phyloP scores from a whole-genome alignment of 2,888 invertebrate genomes.

The Agrotis segetum region DNA sequence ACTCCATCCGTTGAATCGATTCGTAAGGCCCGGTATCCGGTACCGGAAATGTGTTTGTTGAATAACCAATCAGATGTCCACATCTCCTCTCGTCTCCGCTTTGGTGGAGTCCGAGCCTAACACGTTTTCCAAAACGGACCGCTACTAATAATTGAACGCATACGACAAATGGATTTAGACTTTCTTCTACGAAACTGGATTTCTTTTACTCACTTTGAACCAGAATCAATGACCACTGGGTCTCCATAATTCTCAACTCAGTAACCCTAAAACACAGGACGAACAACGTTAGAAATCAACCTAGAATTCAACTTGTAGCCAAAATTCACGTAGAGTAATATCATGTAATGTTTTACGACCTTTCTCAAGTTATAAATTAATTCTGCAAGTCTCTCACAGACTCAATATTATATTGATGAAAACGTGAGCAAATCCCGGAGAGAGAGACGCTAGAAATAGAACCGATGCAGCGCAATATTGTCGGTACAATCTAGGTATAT shows the following conservation, averaged over 20 bases:
- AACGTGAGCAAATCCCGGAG: constrained; percentile 8
- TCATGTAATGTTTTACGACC: constrained; percentile 1
- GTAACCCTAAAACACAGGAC: neutral
- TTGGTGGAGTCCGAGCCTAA: too few species aligned
- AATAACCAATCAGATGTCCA: too few species aligned
- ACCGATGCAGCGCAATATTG: constrained; percentile 5
- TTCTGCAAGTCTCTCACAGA: constrained; percentile 5
- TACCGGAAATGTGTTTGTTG: too few species aligned
- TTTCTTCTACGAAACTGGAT: neutral
- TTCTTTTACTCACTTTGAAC: too few species aligned
- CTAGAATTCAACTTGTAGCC: neutral
- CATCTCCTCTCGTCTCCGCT: too few species aligned
- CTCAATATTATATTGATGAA: constrained; percentile 29
- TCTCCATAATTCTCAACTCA: neutral
- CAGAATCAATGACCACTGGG: neutral
- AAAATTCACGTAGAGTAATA: neutral
- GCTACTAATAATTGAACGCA: neutral
- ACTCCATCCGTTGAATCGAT: neutral
- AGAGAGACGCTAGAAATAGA: constrained; percentile 23
- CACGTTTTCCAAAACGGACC: neutral
- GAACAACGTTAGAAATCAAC: neutral
- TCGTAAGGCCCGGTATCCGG: too few species aligned
- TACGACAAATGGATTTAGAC: neutral
- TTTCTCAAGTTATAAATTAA: constrained; percentile 1
- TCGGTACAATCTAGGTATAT: neutral